Evolutionary conservation across 2,888 invertebrate genomes (phyloP).

Genomic region (Andrena bicolor): DNA sequence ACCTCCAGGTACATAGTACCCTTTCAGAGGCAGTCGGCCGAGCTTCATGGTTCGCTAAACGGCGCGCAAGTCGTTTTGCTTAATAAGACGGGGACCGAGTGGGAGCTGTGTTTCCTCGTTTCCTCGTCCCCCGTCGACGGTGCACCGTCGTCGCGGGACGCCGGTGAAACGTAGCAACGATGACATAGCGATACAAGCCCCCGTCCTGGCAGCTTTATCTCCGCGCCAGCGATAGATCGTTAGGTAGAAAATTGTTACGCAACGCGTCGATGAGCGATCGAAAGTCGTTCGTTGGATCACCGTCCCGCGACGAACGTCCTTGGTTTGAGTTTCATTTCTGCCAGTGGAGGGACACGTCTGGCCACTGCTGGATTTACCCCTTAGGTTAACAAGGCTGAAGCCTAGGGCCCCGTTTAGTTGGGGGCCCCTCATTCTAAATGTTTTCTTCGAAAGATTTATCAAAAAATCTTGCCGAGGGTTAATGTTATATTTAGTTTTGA

Average conservation of each 20-base stretch:
- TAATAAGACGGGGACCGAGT: conserved; percentile 20
- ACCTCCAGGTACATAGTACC: conserved; percentile 44
- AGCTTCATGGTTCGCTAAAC: conserved; percentile 56
- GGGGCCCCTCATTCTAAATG: too few relatives aligned
- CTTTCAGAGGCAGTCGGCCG: conserved; percentile 37
- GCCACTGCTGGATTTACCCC: too few relatives aligned
- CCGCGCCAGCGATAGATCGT: conserved; percentile 16
- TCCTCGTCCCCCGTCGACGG: conserved; percentile 8
- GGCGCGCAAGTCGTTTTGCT: conserved; percentile 29
- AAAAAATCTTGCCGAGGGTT: too few relatives aligned
- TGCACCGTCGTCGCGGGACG: conserved; percentile 16
- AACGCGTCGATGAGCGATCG: conserved; percentile 39
- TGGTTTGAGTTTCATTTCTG: neutral
- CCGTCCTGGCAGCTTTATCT: conserved; percentile 35
- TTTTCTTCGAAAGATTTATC: too few relatives aligned
- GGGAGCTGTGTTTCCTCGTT: neutral
- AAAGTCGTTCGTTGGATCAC: neutral
- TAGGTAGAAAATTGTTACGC: conserved; percentile 6
- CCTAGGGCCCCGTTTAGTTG: too few relatives aligned
- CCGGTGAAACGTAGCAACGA: conserved; percentile 31
- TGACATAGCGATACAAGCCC: conserved; percentile 45
- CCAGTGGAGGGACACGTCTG: neutral
- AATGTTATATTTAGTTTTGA: too few relatives aligned
- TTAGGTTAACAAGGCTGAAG: too few relatives aligned
- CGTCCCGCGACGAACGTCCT: conserved; percentile 5